Conservation (phyloP, 2,888 invertebrate genomes). For the Scaptomyza cyrtandrae region DNA sequence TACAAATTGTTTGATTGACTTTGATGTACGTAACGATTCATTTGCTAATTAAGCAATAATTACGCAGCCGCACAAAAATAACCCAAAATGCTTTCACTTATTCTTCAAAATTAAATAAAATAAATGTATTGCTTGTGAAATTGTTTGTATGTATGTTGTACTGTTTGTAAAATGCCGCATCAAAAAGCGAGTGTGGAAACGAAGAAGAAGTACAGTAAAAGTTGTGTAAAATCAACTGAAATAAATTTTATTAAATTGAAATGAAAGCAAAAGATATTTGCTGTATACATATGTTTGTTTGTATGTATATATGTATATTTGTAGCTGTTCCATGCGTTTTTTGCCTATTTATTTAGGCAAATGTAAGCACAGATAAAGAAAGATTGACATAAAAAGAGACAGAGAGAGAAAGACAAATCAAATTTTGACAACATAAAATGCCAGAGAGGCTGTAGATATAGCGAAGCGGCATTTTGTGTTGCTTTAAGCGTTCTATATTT, state of each 20-base stretch:
- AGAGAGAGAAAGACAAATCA: constrained; percentile 48
- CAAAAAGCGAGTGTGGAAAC: not conserved
- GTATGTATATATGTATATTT: constrained; percentile 19
- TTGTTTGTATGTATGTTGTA: too few species aligned
- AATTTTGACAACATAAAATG: constrained; percentile 41
- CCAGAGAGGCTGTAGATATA: constrained; percentile 3
- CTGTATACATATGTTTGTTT: not conserved
- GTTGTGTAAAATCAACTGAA: constrained; percentile 29
- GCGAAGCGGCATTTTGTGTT: constrained; percentile 21
- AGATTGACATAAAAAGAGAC: constrained; percentile 9
- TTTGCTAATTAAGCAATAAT: constrained; percentile 58
- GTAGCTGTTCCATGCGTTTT: constrained; percentile 26
- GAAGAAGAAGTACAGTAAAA: not conserved
- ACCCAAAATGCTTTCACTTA: constrained; percentile 13
- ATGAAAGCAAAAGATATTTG: constrained; percentile 29
- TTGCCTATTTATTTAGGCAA: constrained; percentile 53
- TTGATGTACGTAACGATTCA: constrained; percentile 45
- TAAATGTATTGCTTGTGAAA: constrained; percentile 1
- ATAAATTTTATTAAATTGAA: constrained; percentile 54
- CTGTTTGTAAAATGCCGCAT: too few species aligned
- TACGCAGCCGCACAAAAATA: constrained; percentile 14
- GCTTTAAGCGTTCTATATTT: constrained; percentile 49
- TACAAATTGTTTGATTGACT: constrained; percentile 42
- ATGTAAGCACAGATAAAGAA: constrained; percentile 22
- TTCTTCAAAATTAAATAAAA: constrained; percentile 4